Conservation (phyloP, 1,140 invertebrate species). For the Apis florea region DNA sequence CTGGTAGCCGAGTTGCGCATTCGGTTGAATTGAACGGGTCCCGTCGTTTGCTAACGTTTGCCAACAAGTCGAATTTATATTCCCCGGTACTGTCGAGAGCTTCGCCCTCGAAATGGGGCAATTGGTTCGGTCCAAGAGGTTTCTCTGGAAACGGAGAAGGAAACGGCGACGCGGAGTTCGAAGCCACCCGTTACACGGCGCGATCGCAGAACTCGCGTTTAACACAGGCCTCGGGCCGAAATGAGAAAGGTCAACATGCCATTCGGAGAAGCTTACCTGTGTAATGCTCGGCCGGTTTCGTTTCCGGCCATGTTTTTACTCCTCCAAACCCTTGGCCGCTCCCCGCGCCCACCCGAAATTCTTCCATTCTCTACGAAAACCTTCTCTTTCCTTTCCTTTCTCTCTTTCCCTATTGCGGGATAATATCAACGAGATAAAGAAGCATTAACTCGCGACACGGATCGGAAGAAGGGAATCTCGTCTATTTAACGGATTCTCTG, state of each 20-base stretch:
- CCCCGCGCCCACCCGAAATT: neutral
- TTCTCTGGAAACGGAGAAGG: neutral
- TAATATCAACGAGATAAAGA: too few relatives aligned
- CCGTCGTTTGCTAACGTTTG: neutral
- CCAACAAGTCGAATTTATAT: neutral
- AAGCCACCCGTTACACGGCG: constrained; percentile 2
- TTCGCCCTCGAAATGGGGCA: neutral
- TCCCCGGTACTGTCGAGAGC: neutral
- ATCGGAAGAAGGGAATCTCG: neutral
- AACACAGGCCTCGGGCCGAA: neutral
- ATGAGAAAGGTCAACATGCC: constrained; percentile 27
- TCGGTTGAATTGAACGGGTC: neutral
- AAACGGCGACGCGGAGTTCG: neutral
- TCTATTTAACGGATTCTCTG: neutral
- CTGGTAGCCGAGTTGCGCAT: too few relatives aligned
- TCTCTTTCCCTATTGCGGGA: too few relatives aligned
- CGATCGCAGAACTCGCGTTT: constrained; percentile 7
- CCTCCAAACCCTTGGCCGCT: neutral
- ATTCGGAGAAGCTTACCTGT: neutral
- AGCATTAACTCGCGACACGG: too few relatives aligned
- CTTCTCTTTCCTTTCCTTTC: too few relatives aligned
- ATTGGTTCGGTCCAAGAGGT: neutral
- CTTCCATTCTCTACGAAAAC: neutral
- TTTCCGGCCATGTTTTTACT: constrained; percentile 7
- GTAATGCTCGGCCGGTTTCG: neutral